Evolutionary conservation across 53 echinoderm and acorn worm genomes (phyloP).

Genomic region (Crossaster papposus): DNA sequence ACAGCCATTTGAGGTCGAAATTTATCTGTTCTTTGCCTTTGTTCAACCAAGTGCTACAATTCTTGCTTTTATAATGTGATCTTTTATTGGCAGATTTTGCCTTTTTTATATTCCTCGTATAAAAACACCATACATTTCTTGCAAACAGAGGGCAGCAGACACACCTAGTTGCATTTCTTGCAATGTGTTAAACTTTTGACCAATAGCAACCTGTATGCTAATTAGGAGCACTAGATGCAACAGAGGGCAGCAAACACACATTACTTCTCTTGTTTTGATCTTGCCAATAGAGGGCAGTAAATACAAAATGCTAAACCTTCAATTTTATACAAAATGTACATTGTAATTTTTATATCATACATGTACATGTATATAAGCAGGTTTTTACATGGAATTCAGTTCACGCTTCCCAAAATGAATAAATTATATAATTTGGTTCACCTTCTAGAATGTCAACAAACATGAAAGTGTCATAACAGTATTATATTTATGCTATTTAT

Average conservation of each 20-base stretch:
- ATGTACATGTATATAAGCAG: no score
- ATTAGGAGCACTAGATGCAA: not conserved
- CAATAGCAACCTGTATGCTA: slow-evolving; percentile 39
- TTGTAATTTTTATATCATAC: no score
- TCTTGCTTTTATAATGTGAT: no score
- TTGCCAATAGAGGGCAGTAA: not conserved
- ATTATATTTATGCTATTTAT: no score
- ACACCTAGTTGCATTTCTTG: not conserved
- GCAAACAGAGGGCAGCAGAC: slow-evolving; percentile 36
- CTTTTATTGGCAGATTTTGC: not conserved
- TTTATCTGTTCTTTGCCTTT: no score
- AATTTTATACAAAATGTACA: not conserved
- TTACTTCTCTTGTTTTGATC: not conserved
- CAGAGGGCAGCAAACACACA: slow-evolving; percentile 49
- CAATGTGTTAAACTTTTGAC: slow-evolving; percentile 19
- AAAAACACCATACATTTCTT: not conserved
- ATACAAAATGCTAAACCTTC: not conserved
- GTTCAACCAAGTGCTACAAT: no score
- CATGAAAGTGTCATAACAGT: no score
- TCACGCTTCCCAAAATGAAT: no score
- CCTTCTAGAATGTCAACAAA: no score
- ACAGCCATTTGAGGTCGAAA: no score
- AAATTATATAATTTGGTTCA: no score
- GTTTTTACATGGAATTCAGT: no score
- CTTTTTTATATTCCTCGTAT: not conserved